These are phyloP conservation scores for Epistrophe grossulariae DNA, from an alignment of 2,888 invertebrate genomes.

Conservation along the genomic window DNA sequence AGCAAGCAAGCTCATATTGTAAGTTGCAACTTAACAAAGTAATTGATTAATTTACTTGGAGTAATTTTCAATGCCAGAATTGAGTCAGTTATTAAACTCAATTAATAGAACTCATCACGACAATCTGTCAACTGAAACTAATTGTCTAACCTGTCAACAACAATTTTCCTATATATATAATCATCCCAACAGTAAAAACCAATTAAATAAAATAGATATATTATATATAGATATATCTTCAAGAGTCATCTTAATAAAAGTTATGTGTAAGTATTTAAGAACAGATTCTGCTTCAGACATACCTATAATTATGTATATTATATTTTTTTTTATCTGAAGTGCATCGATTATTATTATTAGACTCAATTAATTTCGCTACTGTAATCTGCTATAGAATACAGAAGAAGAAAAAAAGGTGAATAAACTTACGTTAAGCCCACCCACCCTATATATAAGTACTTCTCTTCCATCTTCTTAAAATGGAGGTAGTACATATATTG, in stretches of 20 bases:
- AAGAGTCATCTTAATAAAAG: background rate
- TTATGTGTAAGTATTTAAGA: background rate
- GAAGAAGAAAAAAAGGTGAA: conserved; percentile 46
- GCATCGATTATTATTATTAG: conserved; percentile 45
- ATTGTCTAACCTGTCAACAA: conserved; percentile 24
- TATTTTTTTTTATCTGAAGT: conserved; percentile 1
- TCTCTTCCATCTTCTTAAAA: background rate
- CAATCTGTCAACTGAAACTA: conserved; percentile 16
- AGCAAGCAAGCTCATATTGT: background rate
- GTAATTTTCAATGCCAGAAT: background rate
- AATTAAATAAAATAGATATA: background rate
- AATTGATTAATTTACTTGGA: background rate
- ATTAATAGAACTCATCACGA: background rate
- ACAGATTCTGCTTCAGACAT: conserved; percentile 12
- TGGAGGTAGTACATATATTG: background rate
- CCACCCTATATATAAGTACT: background rate
- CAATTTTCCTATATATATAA: conserved; percentile 5
- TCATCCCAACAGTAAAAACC: background rate
- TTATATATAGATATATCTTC: background rate
- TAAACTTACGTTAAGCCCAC: conserved; percentile 41
- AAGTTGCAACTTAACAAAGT: background rate
- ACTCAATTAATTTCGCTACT: conserved; percentile 66
- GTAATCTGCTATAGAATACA: conserved; percentile 33
- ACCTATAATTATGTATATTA: background rate
- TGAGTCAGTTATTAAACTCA: too few species aligned